Base-by-base conservation (phyloP, 30 jellyfish, hydroid and myxozoan genomes). In the Aurelia coerulea region DNA sequence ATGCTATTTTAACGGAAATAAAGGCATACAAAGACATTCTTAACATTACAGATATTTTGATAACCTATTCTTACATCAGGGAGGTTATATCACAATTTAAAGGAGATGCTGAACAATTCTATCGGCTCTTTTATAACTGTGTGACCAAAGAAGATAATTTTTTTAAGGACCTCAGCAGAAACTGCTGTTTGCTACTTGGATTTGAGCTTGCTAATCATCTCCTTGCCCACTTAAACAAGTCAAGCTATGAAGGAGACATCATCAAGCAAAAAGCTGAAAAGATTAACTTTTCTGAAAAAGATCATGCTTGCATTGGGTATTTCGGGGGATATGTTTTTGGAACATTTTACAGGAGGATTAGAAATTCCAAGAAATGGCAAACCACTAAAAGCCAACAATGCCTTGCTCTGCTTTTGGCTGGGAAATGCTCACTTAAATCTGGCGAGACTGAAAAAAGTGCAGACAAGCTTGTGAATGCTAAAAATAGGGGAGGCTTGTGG, bases 131-230 rank as follows among this genome's bases (percentile, higher is more conserved):
- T 37, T 37, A 37, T 37, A 37, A 37, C 46, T 37, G 46, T 37
- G 37, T 84, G 29, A 35, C 84, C 46, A 68, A 84, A 73, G 35
- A 56, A 35, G 73, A 75, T 13, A 15, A 49, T 42, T 68, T 83
- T 31, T 84, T 84, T 41, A 68, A 81, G 52, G 58, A 65, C 35
- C 90, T 81, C 18, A 39, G 75, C 88, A 64, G 42, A 62, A 78
- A 78, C 63, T 58, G 86, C 17, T 49, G 66, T 63, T 17, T 84
- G 29, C 94, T 86, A 35, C 84, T 76, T 17, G 84, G 83, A 31
- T 88, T 88, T 88, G 82, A 88, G 85, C 74, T 88, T 5, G 97
- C 90, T 66, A 88, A 79, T 80, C 89, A 79, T 80, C 90, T 88
- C 76, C 81, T 88, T 65, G 94, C 89, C 42, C 97, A 88, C 65